phyloP scores from a whole-genome alignment of 2,113 vertebrate genomes.

The Synchiropus splendidus region DNA sequence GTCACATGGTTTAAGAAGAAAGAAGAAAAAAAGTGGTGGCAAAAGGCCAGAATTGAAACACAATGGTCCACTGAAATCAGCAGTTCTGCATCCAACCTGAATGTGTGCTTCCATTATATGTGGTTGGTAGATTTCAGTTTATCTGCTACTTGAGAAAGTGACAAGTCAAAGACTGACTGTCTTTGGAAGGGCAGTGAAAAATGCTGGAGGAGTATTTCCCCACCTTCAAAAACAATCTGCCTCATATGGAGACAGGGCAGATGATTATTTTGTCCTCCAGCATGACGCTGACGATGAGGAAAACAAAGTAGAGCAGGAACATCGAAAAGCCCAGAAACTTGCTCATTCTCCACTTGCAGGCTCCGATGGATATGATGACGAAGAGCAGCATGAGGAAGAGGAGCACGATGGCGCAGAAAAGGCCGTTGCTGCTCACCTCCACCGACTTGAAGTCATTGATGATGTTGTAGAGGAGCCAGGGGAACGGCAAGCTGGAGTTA shows the following conservation, averaged over 20 bases:
- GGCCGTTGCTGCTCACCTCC: slow-evolving; percentile 66
- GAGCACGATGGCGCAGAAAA: slow-evolving; percentile 72
- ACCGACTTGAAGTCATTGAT: slow-evolving; percentile 53
- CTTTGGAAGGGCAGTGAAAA: too few species aligned
- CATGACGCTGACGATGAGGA: slow-evolving; percentile 68
- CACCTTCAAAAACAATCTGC: background rate
- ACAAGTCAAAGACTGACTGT: too few species aligned
- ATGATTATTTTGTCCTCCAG: slow-evolving; percentile 66
- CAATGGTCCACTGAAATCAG: too few species aligned
- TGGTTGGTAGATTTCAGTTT: too few species aligned
- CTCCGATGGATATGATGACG: slow-evolving; percentile 66
- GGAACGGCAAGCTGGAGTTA: slow-evolving; percentile 58
- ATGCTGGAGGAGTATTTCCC: too few species aligned
- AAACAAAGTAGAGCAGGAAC: slow-evolving; percentile 70
- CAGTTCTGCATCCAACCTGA: too few species aligned
- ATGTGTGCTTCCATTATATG: too few species aligned
- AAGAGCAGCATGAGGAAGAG: slow-evolving; percentile 73
- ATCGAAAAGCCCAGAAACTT: slow-evolving; percentile 59
- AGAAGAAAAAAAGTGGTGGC: too few species aligned
- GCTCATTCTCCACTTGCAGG: slow-evolving; percentile 69
- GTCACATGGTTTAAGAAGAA: too few species aligned
- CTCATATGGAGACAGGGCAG: slow-evolving; percentile 62
- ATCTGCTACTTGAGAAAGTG: too few species aligned
- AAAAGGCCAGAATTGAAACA: too few species aligned
- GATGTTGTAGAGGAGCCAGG: slow-evolving; percentile 60